Conservation (phyloP, 2,797 vertebrate species). For the Sebastes matsubarae region DNA sequence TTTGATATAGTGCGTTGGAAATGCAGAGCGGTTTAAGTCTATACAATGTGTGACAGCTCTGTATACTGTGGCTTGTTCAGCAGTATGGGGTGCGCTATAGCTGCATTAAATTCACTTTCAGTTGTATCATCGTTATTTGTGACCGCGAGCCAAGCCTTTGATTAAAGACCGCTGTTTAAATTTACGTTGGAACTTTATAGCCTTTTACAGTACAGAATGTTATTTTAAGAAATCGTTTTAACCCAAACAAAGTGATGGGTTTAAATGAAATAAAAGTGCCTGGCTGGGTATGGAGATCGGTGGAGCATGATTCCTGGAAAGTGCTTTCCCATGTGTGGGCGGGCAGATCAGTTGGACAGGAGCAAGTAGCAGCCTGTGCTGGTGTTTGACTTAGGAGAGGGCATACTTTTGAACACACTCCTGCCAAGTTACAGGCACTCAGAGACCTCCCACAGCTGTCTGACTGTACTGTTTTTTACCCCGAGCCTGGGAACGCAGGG, state of each 20-base stretch:
- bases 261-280: constrained; percentile 71
- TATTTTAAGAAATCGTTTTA: constrained; percentile 64
- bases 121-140: constrained; percentile 48
- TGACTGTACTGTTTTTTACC: constrained; percentile 26
- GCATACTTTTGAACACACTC: constrained; percentile 55
- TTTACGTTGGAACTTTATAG: constrained; percentile 51
- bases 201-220: constrained; percentile 47
- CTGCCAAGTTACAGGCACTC: constrained; percentile 66
- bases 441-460: constrained; percentile 66
- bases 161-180: constrained; percentile 62
- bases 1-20: constrained; percentile 36
- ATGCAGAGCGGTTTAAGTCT: constrained; percentile 23
- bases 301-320: constrained; percentile 74
- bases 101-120: constrained; percentile 46
- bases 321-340: constrained; percentile 75
- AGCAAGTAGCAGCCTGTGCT: constrained; percentile 76
- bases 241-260: constrained; percentile 71
- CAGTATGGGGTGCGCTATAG: not conserved
- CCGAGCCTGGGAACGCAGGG: constrained; percentile 57
- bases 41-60: constrained; percentile 52
- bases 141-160: constrained; percentile 59
- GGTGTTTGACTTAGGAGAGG: constrained; percentile 62
- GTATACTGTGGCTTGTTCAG: constrained; percentile 32
- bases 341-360: constrained; percentile 61
- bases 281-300: constrained; percentile 49